Conservation (phyloP, 2,797 vertebrate genomes). For the Lagodon rhomboides region DNA sequence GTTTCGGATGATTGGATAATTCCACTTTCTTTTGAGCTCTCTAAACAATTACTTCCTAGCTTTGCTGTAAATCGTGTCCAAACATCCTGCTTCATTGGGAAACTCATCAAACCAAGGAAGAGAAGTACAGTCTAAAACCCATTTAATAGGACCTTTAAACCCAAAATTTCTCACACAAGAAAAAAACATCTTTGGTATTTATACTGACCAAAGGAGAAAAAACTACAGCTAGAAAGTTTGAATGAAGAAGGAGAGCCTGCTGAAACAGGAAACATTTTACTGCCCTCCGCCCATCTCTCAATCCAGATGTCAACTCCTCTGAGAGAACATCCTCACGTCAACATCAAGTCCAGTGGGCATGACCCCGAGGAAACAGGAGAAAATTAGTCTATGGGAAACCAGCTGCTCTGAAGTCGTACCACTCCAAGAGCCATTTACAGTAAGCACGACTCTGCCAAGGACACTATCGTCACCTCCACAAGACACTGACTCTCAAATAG, state of each 20-base stretch:
- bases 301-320: conserved; percentile 79
- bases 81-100: conserved; percentile 53
- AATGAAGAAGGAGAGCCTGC: conserved; percentile 34
- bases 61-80: conserved; percentile 33
- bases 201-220: conserved; percentile 20
- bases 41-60: conserved; percentile 38
- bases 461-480: conserved; percentile 57
- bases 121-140: neutral
- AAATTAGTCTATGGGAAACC: conserved; percentile 68
- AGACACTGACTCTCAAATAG: conserved; percentile 55
- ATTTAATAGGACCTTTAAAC: conserved; percentile 25
- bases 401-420: conserved; percentile 29
- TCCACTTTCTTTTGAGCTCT: conserved; percentile 18
- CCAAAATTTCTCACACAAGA: neutral
- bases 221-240: neutral
- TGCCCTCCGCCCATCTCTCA: conserved; percentile 71
- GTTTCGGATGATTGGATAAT: neutral
- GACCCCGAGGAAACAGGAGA: conserved; percentile 50
- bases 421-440: conserved; percentile 70
- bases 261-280: conserved; percentile 77
- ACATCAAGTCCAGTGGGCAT: conserved; percentile 66
- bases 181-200: conserved; percentile 21
- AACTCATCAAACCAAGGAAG: conserved; percentile 28
- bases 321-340: conserved; percentile 72
- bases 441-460: conserved; percentile 59